Percentiles rank a stretch among this genome's conserved stretches.
phyloP scores from a whole-genome alignment of 2,797 vertebrate genomes.

The Acanthis flammea region DNA sequence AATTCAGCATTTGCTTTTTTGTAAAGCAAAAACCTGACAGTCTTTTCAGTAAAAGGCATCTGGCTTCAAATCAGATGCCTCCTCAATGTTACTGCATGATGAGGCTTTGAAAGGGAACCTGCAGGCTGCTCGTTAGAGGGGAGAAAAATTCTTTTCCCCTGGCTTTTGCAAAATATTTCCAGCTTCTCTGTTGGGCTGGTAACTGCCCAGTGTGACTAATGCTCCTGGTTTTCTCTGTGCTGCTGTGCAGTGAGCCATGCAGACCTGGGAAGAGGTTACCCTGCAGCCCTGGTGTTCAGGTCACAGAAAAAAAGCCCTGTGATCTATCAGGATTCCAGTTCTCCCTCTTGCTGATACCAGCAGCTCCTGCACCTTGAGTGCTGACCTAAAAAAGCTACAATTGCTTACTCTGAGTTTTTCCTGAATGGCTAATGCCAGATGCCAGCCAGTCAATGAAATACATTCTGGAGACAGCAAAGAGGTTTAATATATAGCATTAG shows the following conservation, averaged over 20 bases:
- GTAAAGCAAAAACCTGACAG: neutral
- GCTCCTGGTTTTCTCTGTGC: neutral
- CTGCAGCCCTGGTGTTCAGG: neutral
- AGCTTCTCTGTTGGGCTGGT: neutral
- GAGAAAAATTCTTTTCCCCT: neutral
- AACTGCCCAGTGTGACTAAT: neutral
- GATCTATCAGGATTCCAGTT: slow-evolving; percentile 3
- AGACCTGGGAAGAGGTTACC: neutral
- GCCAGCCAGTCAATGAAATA: slow-evolving; percentile 54
- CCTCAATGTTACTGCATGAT: neutral
- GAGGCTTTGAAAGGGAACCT: slow-evolving; percentile 16
- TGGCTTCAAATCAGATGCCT: neutral
- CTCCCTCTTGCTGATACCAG: slow-evolving; percentile 34
- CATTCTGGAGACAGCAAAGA: slow-evolving; percentile 36
- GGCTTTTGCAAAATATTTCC: neutral
- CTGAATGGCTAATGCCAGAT: slow-evolving; percentile 44
- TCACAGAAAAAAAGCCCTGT: neutral
- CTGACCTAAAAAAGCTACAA: slow-evolving; percentile 64
- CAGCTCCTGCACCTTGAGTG: slow-evolving; percentile 34
- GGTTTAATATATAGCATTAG: slow-evolving; percentile 45
- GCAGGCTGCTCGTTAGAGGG: neutral
- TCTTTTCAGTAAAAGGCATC: neutral
- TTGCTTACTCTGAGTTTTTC: slow-evolving; percentile 50
- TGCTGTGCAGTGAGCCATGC: neutral
- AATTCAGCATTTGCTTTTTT: neutral